Conservation (phyloP, 2,113 vertebrate genomes). For the Lepisosteus oculatus region DNA sequence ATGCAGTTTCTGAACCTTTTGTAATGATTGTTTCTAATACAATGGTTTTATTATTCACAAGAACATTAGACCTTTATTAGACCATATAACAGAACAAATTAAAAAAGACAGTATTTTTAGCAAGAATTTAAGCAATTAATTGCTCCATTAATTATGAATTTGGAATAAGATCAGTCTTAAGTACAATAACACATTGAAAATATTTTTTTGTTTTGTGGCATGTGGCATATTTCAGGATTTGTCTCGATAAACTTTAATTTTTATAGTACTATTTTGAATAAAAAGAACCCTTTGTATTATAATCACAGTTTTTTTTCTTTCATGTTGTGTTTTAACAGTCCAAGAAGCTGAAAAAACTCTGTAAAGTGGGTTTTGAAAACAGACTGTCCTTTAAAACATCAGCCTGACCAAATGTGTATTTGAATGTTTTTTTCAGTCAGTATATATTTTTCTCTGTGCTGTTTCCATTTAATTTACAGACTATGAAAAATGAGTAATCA, state of each 20-base stretch:
- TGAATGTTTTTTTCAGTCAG: constrained; percentile 55
- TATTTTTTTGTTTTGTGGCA: neutral
- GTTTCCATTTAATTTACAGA: constrained; percentile 63
- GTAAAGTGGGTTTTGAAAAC: constrained; percentile 22
- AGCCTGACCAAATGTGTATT: constrained; percentile 65
- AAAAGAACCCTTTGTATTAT: neutral
- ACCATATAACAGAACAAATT: too few species aligned
- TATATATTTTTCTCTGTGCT: constrained; percentile 57
- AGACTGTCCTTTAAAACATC: constrained; percentile 37
- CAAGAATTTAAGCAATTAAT: too few species aligned
- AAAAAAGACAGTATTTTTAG: too few species aligned
- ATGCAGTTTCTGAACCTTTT: neutral
- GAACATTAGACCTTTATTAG: too few species aligned
- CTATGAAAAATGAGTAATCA: constrained; percentile 70
- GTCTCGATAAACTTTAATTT: neutral
- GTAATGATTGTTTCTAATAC: neutral
- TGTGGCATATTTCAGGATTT: too few species aligned
- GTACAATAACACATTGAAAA: neutral
- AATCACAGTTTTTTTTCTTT: neutral
- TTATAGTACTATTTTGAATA: neutral
- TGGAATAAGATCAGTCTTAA: constrained; percentile 21
- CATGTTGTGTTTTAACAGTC: neutral
- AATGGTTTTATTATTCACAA: too few species aligned
- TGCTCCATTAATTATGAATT: too few species aligned
- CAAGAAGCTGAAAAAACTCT: neutral